Percentiles rank a stretch among this genome's conserved stretches.
Conservation (phyloP, 1,140 invertebrate genomes). For the Nixonia krombeini region DNA sequence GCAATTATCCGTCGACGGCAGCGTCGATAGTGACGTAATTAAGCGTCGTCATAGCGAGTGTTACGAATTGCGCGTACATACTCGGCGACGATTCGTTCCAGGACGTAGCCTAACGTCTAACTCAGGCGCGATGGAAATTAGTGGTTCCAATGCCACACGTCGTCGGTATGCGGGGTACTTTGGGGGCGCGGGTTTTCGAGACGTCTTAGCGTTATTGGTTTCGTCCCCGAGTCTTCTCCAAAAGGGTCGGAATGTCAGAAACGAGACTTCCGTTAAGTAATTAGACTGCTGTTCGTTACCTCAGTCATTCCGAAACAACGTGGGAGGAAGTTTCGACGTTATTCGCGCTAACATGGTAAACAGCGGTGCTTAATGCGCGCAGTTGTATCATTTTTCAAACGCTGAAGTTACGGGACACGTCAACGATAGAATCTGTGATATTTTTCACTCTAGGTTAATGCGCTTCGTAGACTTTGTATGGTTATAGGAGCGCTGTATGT, state of each 20-base stretch:
- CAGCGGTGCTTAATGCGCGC: too few relatives aligned
- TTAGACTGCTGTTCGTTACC: conserved; percentile 69
- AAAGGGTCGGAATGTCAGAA: conserved; percentile 40
- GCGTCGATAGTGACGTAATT: conserved; percentile 26
- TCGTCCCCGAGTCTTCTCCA: conserved; percentile 51
- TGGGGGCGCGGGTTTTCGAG: conserved; percentile 40
- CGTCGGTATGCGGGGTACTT: conserved; percentile 59
- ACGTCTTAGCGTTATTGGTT: conserved; percentile 69
- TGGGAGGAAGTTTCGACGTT: too few relatives aligned
- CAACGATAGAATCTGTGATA: too few relatives aligned
- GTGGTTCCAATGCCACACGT: conserved; percentile 58
- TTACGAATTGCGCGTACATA: conserved; percentile 12
- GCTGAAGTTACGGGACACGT: too few relatives aligned
- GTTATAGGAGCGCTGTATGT: too few relatives aligned
- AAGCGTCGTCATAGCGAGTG: conserved; percentile 28
- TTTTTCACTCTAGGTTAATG: too few relatives aligned
- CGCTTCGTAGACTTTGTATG: too few relatives aligned
- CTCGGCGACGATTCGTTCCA: conserved; percentile 27
- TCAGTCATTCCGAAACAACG: conserved; percentile 54
- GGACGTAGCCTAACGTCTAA: conserved; percentile 62
- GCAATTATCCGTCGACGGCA: conserved; percentile 1
- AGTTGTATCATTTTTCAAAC: too few relatives aligned
- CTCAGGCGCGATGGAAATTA: conserved; percentile 64
- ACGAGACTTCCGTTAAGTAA: conserved; percentile 64
- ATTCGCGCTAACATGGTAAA: too few relatives aligned